Evolutionary conservation across 2,797 vertebrate species (phyloP).

Genomic region (Geotrypetes seraphini): DNA sequence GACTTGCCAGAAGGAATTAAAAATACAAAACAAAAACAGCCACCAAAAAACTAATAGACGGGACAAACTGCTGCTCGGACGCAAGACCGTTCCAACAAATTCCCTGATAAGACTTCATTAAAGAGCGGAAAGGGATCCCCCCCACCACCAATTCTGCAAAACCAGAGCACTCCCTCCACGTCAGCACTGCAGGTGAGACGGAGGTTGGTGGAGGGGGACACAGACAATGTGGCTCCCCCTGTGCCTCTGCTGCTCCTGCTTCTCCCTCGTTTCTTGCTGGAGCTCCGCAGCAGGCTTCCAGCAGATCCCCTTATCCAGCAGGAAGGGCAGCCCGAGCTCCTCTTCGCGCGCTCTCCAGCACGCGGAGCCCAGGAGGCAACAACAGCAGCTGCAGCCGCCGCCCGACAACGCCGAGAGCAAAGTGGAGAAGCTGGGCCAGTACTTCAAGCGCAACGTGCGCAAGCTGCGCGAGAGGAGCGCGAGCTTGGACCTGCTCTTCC

Average conservation of each 20-base stretch:
- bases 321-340: not conserved
- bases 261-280: constrained; percentile 36
- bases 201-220: too few relatives aligned
- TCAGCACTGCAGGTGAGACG: too few relatives aligned
- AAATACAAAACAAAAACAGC: too few relatives aligned
- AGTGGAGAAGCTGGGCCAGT: constrained; percentile 80
- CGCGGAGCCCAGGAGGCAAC: constrained; percentile 1
- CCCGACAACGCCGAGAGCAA: constrained; percentile 68
- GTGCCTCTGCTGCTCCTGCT: constrained; percentile 33
- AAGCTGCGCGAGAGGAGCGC: constrained; percentile 73
- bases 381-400: constrained; percentile 36
- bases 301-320: constrained; percentile 7
- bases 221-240: constrained; percentile 49
- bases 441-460: constrained; percentile 79
- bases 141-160: constrained; percentile 14
- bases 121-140: not conserved
- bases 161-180: too few relatives aligned
- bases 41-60: too few relatives aligned
- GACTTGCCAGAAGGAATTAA: too few relatives aligned
- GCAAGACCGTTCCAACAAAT: too few relatives aligned
- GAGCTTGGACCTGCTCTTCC: constrained; percentile 83
- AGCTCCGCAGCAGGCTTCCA: constrained; percentile 26
- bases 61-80: too few relatives aligned
- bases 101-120: too few relatives aligned
- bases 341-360: constrained; percentile 20